These are phyloP conservation scores for Rhamnusium bicolor DNA, from an alignment of 2,888 invertebrate genomes.

Conservation along the genomic window DNA sequence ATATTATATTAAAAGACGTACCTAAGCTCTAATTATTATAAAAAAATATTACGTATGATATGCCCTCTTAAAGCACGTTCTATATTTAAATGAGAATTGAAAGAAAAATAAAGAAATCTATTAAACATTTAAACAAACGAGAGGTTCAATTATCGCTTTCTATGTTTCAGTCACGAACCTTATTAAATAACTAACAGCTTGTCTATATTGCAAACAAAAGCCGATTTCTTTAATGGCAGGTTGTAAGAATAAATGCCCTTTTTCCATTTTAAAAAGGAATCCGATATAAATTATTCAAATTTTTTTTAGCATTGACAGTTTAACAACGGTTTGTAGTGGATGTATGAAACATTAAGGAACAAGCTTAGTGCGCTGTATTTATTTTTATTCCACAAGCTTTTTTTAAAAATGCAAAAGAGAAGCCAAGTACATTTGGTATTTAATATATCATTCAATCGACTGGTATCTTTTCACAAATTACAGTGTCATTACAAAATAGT, in stretches of 20 bases:
- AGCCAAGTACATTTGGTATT: background rate
- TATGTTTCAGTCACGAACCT: constrained; percentile 37
- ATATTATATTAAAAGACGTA: no score
- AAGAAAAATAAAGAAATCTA: constrained; percentile 10
- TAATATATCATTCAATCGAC: background rate
- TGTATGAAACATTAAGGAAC: constrained; percentile 12
- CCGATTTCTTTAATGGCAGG: constrained; percentile 24
- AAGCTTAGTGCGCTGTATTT: background rate
- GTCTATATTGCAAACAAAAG: constrained; percentile 19
- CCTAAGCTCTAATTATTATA: no score
- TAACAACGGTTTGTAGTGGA: constrained; percentile 13
- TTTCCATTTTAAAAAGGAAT: background rate
- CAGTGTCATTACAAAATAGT: background rate
- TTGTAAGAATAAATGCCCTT: constrained; percentile 22
- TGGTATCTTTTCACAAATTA: background rate
- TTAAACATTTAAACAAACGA: constrained; percentile 15
- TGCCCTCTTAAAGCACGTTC: background rate
- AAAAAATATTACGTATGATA: no score
- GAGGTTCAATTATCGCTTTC: constrained; percentile 32
- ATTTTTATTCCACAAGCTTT: background rate
- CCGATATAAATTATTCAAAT: constrained; percentile 19
- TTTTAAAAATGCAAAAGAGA: constrained; percentile 2
- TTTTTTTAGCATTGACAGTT: constrained; percentile 23
- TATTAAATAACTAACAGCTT: constrained; percentile 24
- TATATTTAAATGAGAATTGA: background rate